These are phyloP conservation scores for Dascillus cervinus DNA, from an alignment of 2,888 invertebrate genomes.

Conservation along the genomic window DNA sequence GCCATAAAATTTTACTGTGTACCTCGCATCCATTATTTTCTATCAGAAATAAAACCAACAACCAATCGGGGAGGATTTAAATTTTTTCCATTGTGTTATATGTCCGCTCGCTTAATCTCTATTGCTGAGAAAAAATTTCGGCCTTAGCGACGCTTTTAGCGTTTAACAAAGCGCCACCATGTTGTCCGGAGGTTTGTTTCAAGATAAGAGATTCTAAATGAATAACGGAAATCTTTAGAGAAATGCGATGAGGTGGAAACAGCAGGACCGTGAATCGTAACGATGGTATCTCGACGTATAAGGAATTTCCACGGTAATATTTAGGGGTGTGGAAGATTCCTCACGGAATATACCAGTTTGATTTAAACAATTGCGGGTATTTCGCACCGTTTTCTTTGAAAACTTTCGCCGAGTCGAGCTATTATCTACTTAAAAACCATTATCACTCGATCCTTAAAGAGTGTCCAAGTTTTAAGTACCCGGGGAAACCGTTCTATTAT, in stretches of 20 bases:
- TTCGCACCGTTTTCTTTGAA: constrained; percentile 22
- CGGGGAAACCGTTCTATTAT: too few species aligned
- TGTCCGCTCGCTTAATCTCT: too few species aligned
- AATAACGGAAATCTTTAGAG: constrained; percentile 30
- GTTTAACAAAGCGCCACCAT: too few species aligned
- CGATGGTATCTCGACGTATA: constrained; percentile 26
- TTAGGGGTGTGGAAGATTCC: constrained; percentile 23
- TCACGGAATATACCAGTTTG: constrained; percentile 26
- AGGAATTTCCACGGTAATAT: too few species aligned
- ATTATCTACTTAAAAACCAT: constrained; percentile 18
- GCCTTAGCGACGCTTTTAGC: too few species aligned
- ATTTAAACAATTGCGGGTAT: constrained; percentile 25
- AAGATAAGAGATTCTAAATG: constrained; percentile 30
- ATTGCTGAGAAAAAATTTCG: too few species aligned
- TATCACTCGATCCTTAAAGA: constrained; percentile 3
- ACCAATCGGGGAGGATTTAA: too few species aligned
- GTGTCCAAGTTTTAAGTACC: too few species aligned
- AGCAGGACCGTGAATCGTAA: constrained; percentile 28
- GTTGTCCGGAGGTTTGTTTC: constrained; percentile 24
- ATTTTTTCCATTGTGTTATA: too few species aligned
- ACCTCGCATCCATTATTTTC: too few species aligned
- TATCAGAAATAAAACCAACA: too few species aligned
- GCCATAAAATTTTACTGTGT: too few species aligned
- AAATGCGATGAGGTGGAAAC: constrained; percentile 30
- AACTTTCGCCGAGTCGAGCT: constrained; percentile 18